Evolutionary conservation across 2,888 invertebrate species (phyloP).

Genomic region (Vanessa cardui): DNA sequence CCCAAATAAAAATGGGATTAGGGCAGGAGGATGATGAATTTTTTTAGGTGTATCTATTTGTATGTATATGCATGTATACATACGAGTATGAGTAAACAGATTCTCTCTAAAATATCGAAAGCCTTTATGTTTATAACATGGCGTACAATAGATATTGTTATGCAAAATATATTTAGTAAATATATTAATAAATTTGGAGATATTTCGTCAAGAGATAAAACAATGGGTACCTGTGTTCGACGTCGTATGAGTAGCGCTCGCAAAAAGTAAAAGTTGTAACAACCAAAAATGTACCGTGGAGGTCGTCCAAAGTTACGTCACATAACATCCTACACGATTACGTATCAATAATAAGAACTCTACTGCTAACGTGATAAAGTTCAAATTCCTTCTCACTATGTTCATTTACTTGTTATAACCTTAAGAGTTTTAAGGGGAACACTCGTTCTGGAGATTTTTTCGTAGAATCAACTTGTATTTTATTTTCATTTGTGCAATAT

Average conservation of each 20-base stretch:
- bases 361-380: slow-evolving; percentile 16
- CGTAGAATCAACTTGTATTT: not conserved
- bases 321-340: slow-evolving; percentile 17
- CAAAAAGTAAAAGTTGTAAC: slow-evolving; percentile 64
- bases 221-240: slow-evolving; percentile 25
- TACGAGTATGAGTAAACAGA: too few species aligned
- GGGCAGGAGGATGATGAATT: too few species aligned
- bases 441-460: not conserved
- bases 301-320: slow-evolving; percentile 59
- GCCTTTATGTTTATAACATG: too few species aligned
- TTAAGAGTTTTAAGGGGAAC: slow-evolving; percentile 3
- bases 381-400: slow-evolving; percentile 15
- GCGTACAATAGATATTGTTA: too few species aligned
- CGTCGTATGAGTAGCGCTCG: slow-evolving; percentile 25
- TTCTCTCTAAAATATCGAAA: too few species aligned
- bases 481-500: slow-evolving; percentile 1
- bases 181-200: not conserved
- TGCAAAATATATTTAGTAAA: not conserved
- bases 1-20: too few species aligned
- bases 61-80: too few species aligned
- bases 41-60: too few species aligned
- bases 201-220: slow-evolving; percentile 20
- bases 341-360: slow-evolving; percentile 1
- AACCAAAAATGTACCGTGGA: slow-evolving; percentile 59
- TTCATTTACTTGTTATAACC: slow-evolving; percentile 11